A percentile compares a stretch with the other conserved stretches of the same genome.
These are phyloP conservation scores for Augochlorella aurata DNA, from an alignment of 2,888 invertebrate genomes.

Conservation along the genomic window DNA sequence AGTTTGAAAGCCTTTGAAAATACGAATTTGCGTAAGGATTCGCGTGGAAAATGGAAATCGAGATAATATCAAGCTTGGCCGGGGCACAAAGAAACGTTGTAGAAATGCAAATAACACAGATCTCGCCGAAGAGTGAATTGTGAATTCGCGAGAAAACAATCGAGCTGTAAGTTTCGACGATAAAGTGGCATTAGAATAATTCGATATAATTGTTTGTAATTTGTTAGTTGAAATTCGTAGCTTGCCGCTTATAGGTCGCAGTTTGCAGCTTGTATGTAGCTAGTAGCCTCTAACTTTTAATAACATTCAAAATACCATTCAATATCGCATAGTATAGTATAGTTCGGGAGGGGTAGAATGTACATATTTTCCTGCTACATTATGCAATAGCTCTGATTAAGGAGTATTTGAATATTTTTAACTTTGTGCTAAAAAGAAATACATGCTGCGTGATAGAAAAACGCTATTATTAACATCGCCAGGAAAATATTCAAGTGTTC, in stretches of 20 bases:
- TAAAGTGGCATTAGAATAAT: neutral
- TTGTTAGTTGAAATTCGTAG: neutral
- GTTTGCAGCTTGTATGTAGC: neutral
- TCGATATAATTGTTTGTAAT: neutral
- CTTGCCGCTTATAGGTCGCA: neutral
- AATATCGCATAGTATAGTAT: neutral
- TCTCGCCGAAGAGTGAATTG: neutral
- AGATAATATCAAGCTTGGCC: too few relatives aligned
- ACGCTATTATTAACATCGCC: too few relatives aligned
- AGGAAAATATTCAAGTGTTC: too few relatives aligned
- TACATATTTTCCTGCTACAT: too few relatives aligned
- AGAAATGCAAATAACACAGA: neutral
- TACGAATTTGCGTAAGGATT: neutral
- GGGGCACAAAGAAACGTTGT: neutral
- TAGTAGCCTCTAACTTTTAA: neutral
- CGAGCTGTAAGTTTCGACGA: neutral
- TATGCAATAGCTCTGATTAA: too few relatives aligned
- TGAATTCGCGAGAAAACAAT: neutral
- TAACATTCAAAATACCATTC: neutral
- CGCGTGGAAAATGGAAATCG: neutral
- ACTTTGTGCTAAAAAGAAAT: too few relatives aligned
- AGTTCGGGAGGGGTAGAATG: too few relatives aligned
- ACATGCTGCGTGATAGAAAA: too few relatives aligned
- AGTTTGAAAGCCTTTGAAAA: neutral
- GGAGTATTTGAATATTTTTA: too few relatives aligned